A percentile compares a stretch with the other conserved stretches of the same genome.
phyloP scores from a whole-genome alignment of 2,888 invertebrate genomes.

The Diarsia dahlii region DNA sequence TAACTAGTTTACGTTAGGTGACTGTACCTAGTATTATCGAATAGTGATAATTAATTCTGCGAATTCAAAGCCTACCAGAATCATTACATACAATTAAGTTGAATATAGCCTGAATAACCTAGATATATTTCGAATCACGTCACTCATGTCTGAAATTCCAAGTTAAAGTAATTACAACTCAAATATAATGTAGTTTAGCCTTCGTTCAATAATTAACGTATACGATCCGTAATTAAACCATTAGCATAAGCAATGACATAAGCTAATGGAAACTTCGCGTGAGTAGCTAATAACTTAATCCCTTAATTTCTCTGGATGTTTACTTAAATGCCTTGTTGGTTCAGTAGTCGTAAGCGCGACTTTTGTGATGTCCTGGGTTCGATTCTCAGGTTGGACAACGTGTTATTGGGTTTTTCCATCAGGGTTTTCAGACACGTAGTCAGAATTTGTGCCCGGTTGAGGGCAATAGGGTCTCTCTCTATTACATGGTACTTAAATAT shows the following conservation, averaged over 20 bases:
- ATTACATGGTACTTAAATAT: too few species aligned
- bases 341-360: too few species aligned
- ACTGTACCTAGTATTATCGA: background rate
- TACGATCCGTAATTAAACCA: slow-evolving; percentile 13
- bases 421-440: too few species aligned
- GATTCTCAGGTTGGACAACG: too few species aligned
- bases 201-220: background rate
- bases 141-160: background rate
- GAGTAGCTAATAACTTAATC: slow-evolving; percentile 8
- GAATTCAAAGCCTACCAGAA: background rate
- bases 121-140: background rate
- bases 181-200: background rate
- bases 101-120: background rate
- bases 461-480: too few species aligned
- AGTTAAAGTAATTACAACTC: slow-evolving; percentile 1
- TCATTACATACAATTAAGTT: background rate
- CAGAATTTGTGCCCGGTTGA: too few species aligned
- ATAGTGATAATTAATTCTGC: background rate
- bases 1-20: too few species aligned
- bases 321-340: background rate
- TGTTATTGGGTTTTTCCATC: too few species aligned
- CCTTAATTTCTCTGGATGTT: background rate
- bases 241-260: background rate
- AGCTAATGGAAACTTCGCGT: slow-evolving; percentile 22
- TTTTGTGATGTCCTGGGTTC: too few species aligned